A percentile compares a stretch with the other conserved stretches of the same genome.
Evolutionary conservation across 2,113 vertebrate species (phyloP).

Genomic region (Egretta garzetta): DNA sequence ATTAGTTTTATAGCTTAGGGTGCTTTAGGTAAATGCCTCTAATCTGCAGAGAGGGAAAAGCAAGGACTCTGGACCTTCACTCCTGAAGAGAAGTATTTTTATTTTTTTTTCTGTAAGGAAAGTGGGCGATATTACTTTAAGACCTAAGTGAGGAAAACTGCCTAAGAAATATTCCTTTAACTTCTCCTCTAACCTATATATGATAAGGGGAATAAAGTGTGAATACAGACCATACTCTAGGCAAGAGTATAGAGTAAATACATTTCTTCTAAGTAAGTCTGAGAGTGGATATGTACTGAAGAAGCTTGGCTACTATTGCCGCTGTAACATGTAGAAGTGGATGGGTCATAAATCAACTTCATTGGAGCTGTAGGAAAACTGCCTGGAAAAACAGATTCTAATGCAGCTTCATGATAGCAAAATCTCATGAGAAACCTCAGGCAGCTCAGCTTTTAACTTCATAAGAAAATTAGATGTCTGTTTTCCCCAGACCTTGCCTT

Average conservation of each 20-base stretch:
- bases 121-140: neutral
- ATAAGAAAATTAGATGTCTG: neutral
- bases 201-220: neutral
- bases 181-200: neutral
- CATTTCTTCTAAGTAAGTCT: neutral
- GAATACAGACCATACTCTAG: neutral
- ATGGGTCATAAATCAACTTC: conserved; percentile 34
- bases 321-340: neutral
- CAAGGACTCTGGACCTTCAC: neutral
- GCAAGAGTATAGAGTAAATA: neutral
- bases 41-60: neutral
- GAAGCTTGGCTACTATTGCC: neutral
- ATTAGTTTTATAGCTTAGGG: neutral
- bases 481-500: neutral
- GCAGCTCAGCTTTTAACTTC: neutral
- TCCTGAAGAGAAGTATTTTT: neutral
- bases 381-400: neutral
- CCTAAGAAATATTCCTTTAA: neutral
- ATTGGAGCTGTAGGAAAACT: neutral
- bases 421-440: neutral
- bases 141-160: neutral
- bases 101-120: neutral
- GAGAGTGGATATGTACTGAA: neutral
- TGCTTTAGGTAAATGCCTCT: neutral
- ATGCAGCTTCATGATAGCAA: neutral